Base-by-base conservation (phyloP, 2,113 vertebrate genomes). In the Lophotis ruficrista region DNA sequence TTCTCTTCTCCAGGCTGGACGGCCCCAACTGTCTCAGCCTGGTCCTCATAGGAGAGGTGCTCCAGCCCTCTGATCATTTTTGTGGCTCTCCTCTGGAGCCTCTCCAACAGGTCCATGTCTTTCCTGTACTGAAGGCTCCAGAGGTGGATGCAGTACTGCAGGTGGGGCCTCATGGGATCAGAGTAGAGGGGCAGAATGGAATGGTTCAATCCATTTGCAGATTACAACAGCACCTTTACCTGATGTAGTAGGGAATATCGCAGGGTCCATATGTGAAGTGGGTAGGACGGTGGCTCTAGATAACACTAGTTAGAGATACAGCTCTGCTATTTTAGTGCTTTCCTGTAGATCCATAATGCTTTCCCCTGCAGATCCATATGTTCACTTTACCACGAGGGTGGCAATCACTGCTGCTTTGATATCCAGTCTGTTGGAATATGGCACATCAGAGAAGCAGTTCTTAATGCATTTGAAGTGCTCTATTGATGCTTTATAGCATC, bases 341-440 rank as follows among this genome's bases (percentile, higher is more conserved):
- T 68, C 28, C 60, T 83, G 43, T 38, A 43, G 41, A 43, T 43
- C 41, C 41, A 43, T 43, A 43, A 43, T 15, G 41, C 41, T 43
- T 43, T 43, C 15, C 41, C 41, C 41, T 47, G 35, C 54, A 45
- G 62, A 54, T 51, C 28, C 31, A 11, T 10, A 7, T 47, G 33
- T 60, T 89, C 0, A 0, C 4, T 45, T 83, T 83, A 33, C 33
- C 31, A 22, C 20, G 71, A 77, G 21, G 0, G 0, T 14, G 37
- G 17, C 18, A 25, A 65, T 54, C 51, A 45, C 15, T 69, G 47
- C n/a, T 75, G 37, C 27, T 7, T 4, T 37, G 33, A 37, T 71
- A 61, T 25, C 22, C 38, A 47, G 17, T 37, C 27, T 43, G 31
- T 4, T 66, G 53, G 41, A 71, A 41, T 58, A 9, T 1, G 23